phyloP scores from a whole-genome alignment of 1,140 invertebrate species.

The Elymnias hypermnestra region DNA sequence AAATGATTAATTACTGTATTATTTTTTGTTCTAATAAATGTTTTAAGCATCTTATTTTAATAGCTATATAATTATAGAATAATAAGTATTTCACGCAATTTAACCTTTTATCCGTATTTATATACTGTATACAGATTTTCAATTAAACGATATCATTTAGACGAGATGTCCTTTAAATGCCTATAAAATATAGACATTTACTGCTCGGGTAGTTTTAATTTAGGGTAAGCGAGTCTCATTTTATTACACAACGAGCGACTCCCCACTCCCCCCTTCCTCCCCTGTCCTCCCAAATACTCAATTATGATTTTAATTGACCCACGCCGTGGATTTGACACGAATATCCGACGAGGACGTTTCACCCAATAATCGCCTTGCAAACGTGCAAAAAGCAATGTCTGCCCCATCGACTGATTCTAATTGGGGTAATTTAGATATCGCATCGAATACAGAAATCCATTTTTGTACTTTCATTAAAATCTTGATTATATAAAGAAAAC shows the following conservation, averaged over 20 bases:
- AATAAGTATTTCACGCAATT: too few species aligned
- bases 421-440: slow-evolving; percentile 14
- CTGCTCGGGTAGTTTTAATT: slow-evolving; percentile 14
- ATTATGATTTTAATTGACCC: slow-evolving; percentile 67
- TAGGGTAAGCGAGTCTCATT: slow-evolving; percentile 12
- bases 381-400: slow-evolving; percentile 31
- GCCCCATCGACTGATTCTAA: slow-evolving; percentile 10
- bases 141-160: too few species aligned
- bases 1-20: too few species aligned
- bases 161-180: too few species aligned
- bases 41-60: too few species aligned
- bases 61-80: too few species aligned
- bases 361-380: slow-evolving; percentile 36
- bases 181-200: slow-evolving; percentile 6
- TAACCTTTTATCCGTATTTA: too few species aligned
- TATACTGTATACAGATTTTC: too few species aligned
- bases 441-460: neutral
- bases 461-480: neutral
- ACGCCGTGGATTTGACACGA: slow-evolving; percentile 54
- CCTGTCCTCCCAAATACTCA: slow-evolving; percentile 40
- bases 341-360: slow-evolving; percentile 39
- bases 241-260: slow-evolving; percentile 12
- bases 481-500: too few species aligned
- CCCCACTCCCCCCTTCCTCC: neutral
- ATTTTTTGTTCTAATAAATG: too few species aligned